Evolutionary conservation across 2,113 vertebrate genomes (phyloP).

Genomic region (Blennius ocellaris): DNA sequence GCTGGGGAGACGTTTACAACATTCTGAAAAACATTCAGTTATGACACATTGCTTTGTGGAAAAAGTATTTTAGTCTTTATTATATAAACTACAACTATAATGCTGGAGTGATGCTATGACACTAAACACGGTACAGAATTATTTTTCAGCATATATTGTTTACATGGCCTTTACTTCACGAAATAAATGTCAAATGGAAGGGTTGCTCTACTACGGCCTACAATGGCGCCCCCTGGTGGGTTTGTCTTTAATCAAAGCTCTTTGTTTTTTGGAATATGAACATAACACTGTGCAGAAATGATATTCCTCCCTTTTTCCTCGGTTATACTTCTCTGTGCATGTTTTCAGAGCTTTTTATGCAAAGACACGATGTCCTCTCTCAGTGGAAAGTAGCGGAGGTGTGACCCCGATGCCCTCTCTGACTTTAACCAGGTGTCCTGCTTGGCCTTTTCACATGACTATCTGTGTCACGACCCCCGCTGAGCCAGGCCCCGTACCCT

Average conservation of each 20-base stretch:
- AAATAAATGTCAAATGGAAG: neutral
- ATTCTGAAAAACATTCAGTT: no score
- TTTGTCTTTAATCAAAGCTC: neutral
- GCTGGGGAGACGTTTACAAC: no score
- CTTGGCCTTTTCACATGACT: slow-evolving; percentile 88
- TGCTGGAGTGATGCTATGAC: no score
- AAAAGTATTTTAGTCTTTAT: no score
- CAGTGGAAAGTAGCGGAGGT: slow-evolving; percentile 23
- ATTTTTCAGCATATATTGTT: no score
- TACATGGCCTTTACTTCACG: no score
- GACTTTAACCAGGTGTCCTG: slow-evolving; percentile 79
- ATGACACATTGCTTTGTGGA: no score
- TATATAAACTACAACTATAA: no score
- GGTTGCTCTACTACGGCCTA: neutral
- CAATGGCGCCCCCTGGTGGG: neutral
- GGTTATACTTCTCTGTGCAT: neutral
- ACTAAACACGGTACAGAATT: no score
- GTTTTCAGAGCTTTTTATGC: neutral
- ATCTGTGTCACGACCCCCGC: slow-evolving; percentile 91
- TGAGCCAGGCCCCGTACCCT: slow-evolving; percentile 88
- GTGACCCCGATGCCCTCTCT: slow-evolving; percentile 69
- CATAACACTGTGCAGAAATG: no score
- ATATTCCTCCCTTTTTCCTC: no score
- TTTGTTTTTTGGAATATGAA: no score
- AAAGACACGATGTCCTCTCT: slow-evolving; percentile 4